Evolutionary conservation across 1,140 invertebrate species (phyloP).

Genomic region (Agraylea sexmaculata): DNA sequence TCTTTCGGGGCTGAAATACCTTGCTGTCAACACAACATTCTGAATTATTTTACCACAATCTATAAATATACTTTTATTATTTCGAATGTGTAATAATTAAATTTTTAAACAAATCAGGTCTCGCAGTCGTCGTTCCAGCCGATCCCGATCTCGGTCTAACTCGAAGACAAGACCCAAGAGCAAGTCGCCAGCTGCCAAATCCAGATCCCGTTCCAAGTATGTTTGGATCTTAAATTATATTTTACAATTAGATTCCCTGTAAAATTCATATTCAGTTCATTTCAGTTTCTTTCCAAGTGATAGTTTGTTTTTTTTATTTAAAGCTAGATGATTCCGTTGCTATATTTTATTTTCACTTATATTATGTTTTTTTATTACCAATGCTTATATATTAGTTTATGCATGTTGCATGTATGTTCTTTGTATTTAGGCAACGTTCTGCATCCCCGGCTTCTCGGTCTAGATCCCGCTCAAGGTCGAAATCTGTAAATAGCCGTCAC

Average conservation of each 20-base stretch:
- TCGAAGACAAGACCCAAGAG: constrained; percentile 57
- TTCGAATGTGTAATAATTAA: constrained; percentile 10
- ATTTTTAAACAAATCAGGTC: constrained; percentile 38
- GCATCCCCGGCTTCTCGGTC: constrained; percentile 32
- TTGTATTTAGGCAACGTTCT: constrained; percentile 34
- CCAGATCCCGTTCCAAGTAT: constrained; percentile 44
- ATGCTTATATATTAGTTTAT: no score
- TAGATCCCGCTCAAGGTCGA: constrained; percentile 32
- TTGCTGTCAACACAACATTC: constrained; percentile 29
- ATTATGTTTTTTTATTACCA: constrained; percentile 23
- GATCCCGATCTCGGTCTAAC: constrained; percentile 58
- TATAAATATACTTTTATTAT: constrained; percentile 6
- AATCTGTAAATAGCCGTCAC: constrained; percentile 34
- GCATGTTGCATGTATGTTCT: constrained; percentile 24
- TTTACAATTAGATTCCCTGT: constrained; percentile 22
- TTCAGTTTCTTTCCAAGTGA: constrained; percentile 26
- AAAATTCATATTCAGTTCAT: constrained; percentile 21
- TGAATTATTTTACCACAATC: constrained; percentile 4
- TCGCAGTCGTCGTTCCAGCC: constrained; percentile 45
- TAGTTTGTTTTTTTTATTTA: no score
- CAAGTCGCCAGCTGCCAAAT: constrained; percentile 58
- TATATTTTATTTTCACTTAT: constrained; percentile 28
- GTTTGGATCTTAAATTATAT: constrained; percentile 30
- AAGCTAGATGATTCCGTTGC: constrained; percentile 29
- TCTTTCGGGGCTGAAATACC: constrained; percentile 40